Base-by-base conservation (phyloP, 2,888 invertebrate genomes). In the Dione vanillae region DNA sequence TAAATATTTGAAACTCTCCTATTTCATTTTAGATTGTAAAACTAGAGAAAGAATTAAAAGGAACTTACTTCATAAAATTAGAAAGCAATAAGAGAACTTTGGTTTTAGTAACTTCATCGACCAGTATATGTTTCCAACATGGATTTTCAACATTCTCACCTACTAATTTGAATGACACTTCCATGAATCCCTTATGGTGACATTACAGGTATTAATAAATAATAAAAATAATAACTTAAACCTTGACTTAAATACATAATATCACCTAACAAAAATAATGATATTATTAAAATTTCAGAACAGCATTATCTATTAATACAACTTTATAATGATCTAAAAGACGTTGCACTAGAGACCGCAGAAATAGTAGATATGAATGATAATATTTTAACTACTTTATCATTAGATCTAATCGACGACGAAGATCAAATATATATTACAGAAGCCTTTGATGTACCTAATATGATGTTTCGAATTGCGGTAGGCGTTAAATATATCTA, bases 101-200 rank as follows among this genome's bases (percentile, higher is more conserved):
- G 0, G 77, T 84, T 0, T 71, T 80, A 0, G 76, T 87, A 10
- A 79, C 78, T 2, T 85, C 78, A 1, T 78, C 78, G 1, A 84
- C 82, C 6, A 77, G 71, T 2, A 64, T 89, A 9, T 78, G 79
- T 67, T 88, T 89, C 64, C 71, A 80, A 54, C 82, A 85, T 49
- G 88, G 88, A 0, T 89, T 89, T 68, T 83, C 86, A 14, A 65
- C 69, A 0, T 67, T 77, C 1, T 65, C 64, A 47, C 85, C 87
- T 0, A 72, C 74, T 0, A 75, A 80, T 14, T 75, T 85, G 2
- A 76, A 72, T 10, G 83, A 83, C 11, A 86, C 87, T 2, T 77
- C 79, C 2, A 79, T 79, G 0, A 81, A 77, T 69, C n/a, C 88
- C 89, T 0, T 70, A 83, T 2, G 85, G 89, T 87, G 79, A 40